phyloP scores from a whole-genome alignment of 2,888 invertebrate species.

The Caenorhabditis imperialis region DNA sequence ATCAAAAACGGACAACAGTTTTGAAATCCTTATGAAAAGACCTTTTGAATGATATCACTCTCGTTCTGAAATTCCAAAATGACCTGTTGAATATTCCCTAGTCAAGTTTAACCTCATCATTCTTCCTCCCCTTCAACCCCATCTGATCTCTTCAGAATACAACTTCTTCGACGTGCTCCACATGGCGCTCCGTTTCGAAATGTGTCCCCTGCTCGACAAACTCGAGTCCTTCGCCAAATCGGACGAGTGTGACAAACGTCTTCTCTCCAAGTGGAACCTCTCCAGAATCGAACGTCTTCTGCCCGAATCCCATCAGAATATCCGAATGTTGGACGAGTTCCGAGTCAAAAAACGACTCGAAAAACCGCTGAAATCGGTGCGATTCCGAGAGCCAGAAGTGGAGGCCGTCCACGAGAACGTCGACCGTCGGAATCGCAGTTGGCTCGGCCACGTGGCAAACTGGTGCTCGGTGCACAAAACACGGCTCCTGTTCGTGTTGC shows the following conservation, averaged over 20 bases:
- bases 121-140: too few relatives aligned
- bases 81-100: neutral
- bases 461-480: slow-evolving; percentile 14
- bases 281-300: slow-evolving; percentile 17
- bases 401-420: neutral
- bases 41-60: too few relatives aligned
- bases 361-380: slow-evolving; percentile 20
- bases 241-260: slow-evolving; percentile 11
- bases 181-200: slow-evolving; percentile 24
- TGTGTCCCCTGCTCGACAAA: neutral
- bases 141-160: neutral
- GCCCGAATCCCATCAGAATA: slow-evolving; percentile 1
- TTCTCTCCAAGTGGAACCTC: slow-evolving; percentile 3
- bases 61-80: too few relatives aligned
- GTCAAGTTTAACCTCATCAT: neutral
- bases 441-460: neutral
- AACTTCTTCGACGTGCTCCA: slow-evolving; percentile 23
- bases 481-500: slow-evolving; percentile 7
- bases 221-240: slow-evolving; percentile 18
- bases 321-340: slow-evolving; percentile 27
- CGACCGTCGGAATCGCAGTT: neutral
- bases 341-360: slow-evolving; percentile 5
- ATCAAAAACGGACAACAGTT: too few relatives aligned
- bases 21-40: too few relatives aligned
- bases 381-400: slow-evolving; percentile 18